Evolutionary conservation across 92 coral and sea anemone genomes (phyloP), one percentile per base, ranked within the genome.

Genomic region (Actinernus sp.): DNA sequence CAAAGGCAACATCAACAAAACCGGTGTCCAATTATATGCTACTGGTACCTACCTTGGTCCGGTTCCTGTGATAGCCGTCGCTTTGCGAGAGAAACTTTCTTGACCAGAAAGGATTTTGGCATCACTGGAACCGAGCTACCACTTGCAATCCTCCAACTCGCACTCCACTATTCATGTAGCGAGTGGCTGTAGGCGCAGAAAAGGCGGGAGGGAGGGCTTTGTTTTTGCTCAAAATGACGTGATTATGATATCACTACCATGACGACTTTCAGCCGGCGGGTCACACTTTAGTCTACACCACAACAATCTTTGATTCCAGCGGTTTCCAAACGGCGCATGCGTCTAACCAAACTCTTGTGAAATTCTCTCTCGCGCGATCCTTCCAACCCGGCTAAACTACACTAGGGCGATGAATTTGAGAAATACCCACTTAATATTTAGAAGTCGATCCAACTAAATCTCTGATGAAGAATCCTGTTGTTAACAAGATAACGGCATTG

Each of bases 51-150:
- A 90, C 96, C 79, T 26, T 81, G 63, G 23, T 76, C 85, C 23
- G 62, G 45, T 9, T 90, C 92, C 55, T 89, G 84, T 52, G 83
- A 75, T 55, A 74, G 58, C 32, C 49, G 50, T 64, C 91, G 75
- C 76, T 84, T 83, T 49, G 43, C 81, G 51, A 91, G 79, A 55
- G 75, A 79, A 58, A 74, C 68, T 40, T 94, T 91, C 80, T 94
- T 94, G 62, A 94, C 97, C 47, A 94, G 91, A 83, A 94, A 94
- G 59, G 98, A 94, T 61, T 84, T 92, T 60, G 98, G 98, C 98
- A 94, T 94, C 54, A 75, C 97, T 74, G 86, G 22, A 8, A 12
- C 52, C 52, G 10, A 4, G 52, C 52, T 9, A 5, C 52, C 10
- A 18, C 10, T 23, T 45, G 18, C 52, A 7, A 45, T 9, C 10